Evolutionary conservation across 2,113 vertebrate species (phyloP).

Genomic region (Tinamus guttatus): DNA sequence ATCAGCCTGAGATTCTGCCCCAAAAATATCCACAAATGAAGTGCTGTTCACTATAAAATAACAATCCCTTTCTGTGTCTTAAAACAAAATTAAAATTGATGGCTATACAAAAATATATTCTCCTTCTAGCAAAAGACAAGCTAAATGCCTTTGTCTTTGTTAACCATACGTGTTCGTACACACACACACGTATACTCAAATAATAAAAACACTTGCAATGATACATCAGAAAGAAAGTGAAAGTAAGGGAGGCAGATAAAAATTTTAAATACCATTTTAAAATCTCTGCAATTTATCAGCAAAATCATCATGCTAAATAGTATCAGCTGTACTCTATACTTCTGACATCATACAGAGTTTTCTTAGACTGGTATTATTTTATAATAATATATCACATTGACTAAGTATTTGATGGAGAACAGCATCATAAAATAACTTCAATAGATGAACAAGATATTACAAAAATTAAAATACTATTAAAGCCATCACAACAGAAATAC

Average conservation of each 20-base stretch:
- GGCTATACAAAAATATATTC: background rate
- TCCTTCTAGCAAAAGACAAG: background rate
- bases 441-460: background rate
- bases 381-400: background rate
- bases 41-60: background rate
- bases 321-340: background rate
- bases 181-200: background rate
- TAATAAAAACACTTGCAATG: rapidly evolving
- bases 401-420: background rate
- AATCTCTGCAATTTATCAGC: background rate
- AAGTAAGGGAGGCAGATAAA: background rate
- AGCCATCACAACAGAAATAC: background rate
- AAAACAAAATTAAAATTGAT: background rate
- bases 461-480: background rate
- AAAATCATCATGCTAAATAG: background rate
- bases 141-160: background rate
- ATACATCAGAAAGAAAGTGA: background rate
- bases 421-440: background rate
- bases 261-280: background rate
- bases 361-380: background rate
- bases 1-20: background rate
- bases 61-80: background rate
- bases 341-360: background rate
- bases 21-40: background rate
- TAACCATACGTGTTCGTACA: background rate